A percentile compares a stretch with the other conserved stretches of the same genome.
phyloP scores from a whole-genome alignment of 30 jellyfish, hydroid and myxozoan genomes.

The Pseudorhiza aurosa region DNA sequence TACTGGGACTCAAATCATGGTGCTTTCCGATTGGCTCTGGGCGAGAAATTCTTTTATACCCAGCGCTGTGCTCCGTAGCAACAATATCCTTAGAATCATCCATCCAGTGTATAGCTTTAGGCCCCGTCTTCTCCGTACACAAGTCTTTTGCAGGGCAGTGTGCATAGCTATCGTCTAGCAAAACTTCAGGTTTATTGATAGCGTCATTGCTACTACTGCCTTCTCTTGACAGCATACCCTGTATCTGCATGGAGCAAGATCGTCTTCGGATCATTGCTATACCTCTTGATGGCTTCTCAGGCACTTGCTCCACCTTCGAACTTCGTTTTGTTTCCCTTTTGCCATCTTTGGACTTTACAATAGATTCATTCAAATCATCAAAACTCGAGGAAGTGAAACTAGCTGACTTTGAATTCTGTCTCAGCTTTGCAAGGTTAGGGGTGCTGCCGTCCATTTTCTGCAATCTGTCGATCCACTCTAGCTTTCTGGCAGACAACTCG shows the following conservation, averaged over 20 bases:
- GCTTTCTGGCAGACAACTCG: conserved; percentile 14
- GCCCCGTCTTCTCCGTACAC: neutral
- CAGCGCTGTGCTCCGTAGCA: neutral
- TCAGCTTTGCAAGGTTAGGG: neutral
- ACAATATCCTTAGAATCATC: neutral
- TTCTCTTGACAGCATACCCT: neutral
- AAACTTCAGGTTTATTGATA: no score
- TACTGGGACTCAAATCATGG: conserved; percentile 5
- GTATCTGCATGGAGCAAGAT: neutral
- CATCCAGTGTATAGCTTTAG: neutral
- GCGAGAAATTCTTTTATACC: neutral
- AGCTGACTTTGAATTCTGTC: neutral
- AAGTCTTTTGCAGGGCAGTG: neutral
- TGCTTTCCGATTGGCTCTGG: conserved; percentile 39
- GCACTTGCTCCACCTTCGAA: neutral
- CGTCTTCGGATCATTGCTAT: neutral
- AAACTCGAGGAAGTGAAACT: neutral
- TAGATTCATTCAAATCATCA: neutral
- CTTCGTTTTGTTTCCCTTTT: neutral
- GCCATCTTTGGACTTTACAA: neutral
- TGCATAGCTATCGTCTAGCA: no score
- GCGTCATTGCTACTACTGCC: no score
- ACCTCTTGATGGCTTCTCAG: conserved; percentile 4
- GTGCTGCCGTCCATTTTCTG: neutral
- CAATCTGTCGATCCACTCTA: conserved; percentile 8